Percentiles rank a stretch among this genome's conserved stretches.
Conservation (phyloP, 2,888 invertebrate genomes). For the Lymantria dispar region DNA sequence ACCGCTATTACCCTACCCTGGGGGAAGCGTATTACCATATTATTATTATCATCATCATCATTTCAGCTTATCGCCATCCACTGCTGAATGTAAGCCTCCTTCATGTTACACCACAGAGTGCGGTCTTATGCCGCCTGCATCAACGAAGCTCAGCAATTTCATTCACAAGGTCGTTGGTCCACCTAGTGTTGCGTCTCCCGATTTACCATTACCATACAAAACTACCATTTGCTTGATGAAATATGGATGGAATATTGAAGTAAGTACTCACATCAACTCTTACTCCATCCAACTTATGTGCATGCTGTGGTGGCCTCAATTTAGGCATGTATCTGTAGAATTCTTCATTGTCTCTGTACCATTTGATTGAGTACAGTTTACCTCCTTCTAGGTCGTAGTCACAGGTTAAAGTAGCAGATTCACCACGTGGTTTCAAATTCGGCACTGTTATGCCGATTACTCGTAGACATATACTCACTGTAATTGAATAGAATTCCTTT, state of each 20-base stretch:
- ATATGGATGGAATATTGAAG: not conserved
- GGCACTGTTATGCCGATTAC: slow-evolving; percentile 82
- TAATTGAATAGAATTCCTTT: not conserved
- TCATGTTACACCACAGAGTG: no score
- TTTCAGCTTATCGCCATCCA: no score
- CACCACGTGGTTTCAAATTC: slow-evolving; percentile 80
- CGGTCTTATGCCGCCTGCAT: no score
- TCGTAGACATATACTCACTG: slow-evolving; percentile 65
- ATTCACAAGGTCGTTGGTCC: no score
- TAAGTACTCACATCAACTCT: slow-evolving; percentile 82
- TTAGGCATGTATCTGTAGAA: slow-evolving; percentile 86
- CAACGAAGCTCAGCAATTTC: no score
- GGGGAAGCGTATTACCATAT: no score
- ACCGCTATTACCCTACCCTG: no score
- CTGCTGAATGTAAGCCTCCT: no score
- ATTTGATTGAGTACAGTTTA: slow-evolving; percentile 85
- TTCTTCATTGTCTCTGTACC: slow-evolving; percentile 86
- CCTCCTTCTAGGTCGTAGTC: slow-evolving; percentile 84
- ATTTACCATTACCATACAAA: no score
- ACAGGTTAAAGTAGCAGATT: slow-evolving; percentile 80
- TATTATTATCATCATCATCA: no score
- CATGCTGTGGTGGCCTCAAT: slow-evolving; percentile 83
- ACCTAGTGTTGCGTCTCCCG: no score
- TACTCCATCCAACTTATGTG: slow-evolving; percentile 83
- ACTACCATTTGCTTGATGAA: no score